Conservation (phyloP, 2,797 vertebrate species). For the Takifugu ocellatus region DNA sequence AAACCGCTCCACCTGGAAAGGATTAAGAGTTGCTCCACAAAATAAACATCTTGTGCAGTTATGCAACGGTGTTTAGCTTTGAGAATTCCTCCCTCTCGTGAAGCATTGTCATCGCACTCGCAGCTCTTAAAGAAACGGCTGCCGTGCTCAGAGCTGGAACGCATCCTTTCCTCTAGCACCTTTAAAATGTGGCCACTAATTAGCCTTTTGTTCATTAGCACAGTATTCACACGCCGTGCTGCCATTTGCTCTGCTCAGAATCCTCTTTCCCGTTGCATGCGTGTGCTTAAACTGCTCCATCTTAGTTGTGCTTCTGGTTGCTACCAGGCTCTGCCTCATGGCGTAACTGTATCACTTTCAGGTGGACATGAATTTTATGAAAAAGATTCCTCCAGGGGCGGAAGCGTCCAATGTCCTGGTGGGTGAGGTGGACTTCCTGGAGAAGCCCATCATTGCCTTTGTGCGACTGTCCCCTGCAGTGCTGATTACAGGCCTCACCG, state of each 20-base stretch:
- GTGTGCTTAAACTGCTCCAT: neutral
- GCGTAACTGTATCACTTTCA: slow-evolving; percentile 47
- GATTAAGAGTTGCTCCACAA: slow-evolving; percentile 16
- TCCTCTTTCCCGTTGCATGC: slow-evolving; percentile 12
- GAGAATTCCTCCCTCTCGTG: slow-evolving; percentile 36
- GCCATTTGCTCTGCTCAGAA: slow-evolving; percentile 20
- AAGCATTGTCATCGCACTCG: slow-evolving; percentile 40
- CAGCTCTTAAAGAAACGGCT: slow-evolving; percentile 24
- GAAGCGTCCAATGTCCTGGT: slow-evolving; percentile 96
- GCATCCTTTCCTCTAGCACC: slow-evolving; percentile 17
- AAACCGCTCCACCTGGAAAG: slow-evolving; percentile 9
- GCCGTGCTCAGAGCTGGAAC: slow-evolving; percentile 31
- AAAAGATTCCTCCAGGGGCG: slow-evolving; percentile 92
- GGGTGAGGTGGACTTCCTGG: slow-evolving; percentile 94
- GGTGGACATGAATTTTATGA: slow-evolving; percentile 99
- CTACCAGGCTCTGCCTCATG: neutral
- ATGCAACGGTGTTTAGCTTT: slow-evolving; percentile 36
- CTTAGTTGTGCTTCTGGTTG: neutral
- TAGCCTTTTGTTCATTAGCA: neutral
- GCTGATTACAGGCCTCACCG: slow-evolving; percentile 92
- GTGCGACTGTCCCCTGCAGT: slow-evolving; percentile 90
- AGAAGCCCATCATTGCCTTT: slow-evolving; percentile 93
- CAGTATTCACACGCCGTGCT: slow-evolving; percentile 21
- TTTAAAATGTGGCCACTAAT: slow-evolving; percentile 19
- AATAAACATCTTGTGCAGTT: slow-evolving; percentile 29